Base-by-base conservation (phyloP, 2,113 vertebrate species). In the Amphiprion percula region DNA sequence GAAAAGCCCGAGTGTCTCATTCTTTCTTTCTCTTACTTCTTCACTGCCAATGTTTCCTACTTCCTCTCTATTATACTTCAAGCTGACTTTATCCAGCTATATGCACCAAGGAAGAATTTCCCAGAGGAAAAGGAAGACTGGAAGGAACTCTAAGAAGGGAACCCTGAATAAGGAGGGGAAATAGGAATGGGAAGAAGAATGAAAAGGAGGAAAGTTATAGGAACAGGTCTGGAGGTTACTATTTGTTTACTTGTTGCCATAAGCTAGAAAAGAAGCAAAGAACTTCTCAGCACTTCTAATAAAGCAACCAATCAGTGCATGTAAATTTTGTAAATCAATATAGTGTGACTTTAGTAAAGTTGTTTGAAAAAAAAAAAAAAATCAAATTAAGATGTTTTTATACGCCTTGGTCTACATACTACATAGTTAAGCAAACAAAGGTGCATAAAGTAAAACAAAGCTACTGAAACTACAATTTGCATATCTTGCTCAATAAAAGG, bases 61-160 rank as follows among this genome's bases (percentile, higher is more conserved):
- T 60, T 58, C 50, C 59, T 55, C 86, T 91, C 79, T 95, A 92
- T 95, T 95, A 94, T 95, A 96, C 94, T 86, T 92, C 76, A 90
- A 94, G 92, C 94, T 95, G 91, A 90, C 91, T 94, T 93, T 94
- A 82, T 90, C 93, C 95, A 96, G 92, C 91, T 78, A 82, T 78
- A 79, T 88, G 72, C 86, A 83, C 37, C 70, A 90, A 92, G 84
- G 91, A 94, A 83, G 92, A 93, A 82, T 82, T 94, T 95, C 91
- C 82, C 87, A 82, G 92, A 85, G 74, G 77, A 82, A 72, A 87
- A 47, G 72, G 70, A 54, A 64, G 80, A 84, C 59, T 60, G 73
- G 72, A 84, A 37, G 33, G 70, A 77, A 82, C 75, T 83, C 81
- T 85, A 85, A 69, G 68, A 72, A 50, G 49, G 63, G 23, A 54